Percentiles rank a stretch among this genome's conserved stretches.
Evolutionary conservation across 2,888 invertebrate species (phyloP).

Genomic region (Eristalinus sepulchralis): DNA sequence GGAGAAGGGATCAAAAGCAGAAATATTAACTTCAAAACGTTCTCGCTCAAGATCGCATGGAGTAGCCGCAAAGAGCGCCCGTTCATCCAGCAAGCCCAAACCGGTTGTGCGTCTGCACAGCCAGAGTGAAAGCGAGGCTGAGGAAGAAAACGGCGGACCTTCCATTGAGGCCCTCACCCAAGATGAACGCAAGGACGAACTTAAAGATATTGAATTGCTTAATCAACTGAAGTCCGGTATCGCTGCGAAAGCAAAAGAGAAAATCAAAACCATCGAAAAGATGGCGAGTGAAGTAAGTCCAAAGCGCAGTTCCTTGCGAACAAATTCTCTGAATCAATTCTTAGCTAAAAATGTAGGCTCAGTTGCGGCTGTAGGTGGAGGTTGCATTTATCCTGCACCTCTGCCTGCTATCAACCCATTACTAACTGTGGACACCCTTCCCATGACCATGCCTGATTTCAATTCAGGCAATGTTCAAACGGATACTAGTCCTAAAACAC

Average conservation of each 20-base stretch:
- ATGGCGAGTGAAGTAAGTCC: constrained; percentile 75
- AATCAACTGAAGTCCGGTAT: constrained; percentile 85
- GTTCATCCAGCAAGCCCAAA: constrained; percentile 50
- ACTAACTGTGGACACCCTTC: constrained; percentile 74
- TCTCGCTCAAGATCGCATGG: constrained; percentile 64
- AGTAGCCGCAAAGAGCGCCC: constrained; percentile 28
- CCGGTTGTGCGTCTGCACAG: constrained; percentile 84
- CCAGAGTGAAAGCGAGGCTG: constrained; percentile 84
- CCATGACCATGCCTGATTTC: constrained; percentile 75
- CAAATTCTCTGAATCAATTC: constrained; percentile 81
- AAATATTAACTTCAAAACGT: constrained; percentile 47
- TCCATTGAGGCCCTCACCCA: constrained; percentile 58
- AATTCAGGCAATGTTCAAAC: constrained; percentile 76
- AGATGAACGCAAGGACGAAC: constrained; percentile 82
- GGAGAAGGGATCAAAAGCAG: constrained; percentile 43
- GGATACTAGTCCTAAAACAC: constrained; percentile 75
- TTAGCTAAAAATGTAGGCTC: constrained; percentile 79
- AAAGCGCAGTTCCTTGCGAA: constrained; percentile 76
- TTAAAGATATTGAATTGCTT: constrained; percentile 86
- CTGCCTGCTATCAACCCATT: constrained; percentile 74
- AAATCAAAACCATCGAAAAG: constrained; percentile 83
- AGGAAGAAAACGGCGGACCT: constrained; percentile 73
- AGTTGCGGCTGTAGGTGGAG: constrained; percentile 75
- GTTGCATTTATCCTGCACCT: constrained; percentile 67
- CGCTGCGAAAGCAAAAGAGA: constrained; percentile 88